A percentile compares a stretch with the other conserved stretches of the same genome.
Evolutionary conservation across 2,113 vertebrate genomes (phyloP).

Genomic region (Pollachius pollachius): DNA sequence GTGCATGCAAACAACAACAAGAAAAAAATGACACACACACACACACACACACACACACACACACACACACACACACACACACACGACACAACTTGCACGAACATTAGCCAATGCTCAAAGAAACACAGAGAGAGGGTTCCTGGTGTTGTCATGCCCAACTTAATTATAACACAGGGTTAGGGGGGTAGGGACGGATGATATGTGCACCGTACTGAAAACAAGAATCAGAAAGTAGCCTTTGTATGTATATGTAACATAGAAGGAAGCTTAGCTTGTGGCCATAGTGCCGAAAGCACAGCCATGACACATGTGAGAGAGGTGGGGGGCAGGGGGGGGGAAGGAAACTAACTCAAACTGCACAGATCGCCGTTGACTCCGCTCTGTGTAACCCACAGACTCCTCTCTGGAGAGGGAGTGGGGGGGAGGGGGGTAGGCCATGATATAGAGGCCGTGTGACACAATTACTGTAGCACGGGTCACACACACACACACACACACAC

Average conservation of each 20-base stretch:
- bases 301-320: neutral
- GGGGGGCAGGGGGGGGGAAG: neutral
- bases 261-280: neutral
- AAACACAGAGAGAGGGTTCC: neutral
- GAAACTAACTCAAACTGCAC: neutral
- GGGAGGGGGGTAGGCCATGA: conserved; percentile 10
- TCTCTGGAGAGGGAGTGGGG: neutral
- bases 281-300: neutral
- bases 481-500: conserved; percentile 10
- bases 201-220: neutral
- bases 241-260: neutral
- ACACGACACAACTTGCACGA: conserved; percentile 21
- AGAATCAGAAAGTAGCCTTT: neutral
- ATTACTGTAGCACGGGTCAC: conserved; percentile 21
- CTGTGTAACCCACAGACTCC: conserved; percentile 13
- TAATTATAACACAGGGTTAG: neutral
- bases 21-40: too few relatives aligned
- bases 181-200: too few relatives aligned
- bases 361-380: neutral
- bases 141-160: neutral
- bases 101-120: neutral
- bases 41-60: conserved; percentile 29
- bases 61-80: conserved; percentile 32
- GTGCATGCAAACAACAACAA: conserved; percentile 15
- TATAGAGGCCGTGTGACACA: conserved; percentile 27